Base-by-base conservation (phyloP, 2,888 invertebrate species). In the Euclidia mi region DNA sequence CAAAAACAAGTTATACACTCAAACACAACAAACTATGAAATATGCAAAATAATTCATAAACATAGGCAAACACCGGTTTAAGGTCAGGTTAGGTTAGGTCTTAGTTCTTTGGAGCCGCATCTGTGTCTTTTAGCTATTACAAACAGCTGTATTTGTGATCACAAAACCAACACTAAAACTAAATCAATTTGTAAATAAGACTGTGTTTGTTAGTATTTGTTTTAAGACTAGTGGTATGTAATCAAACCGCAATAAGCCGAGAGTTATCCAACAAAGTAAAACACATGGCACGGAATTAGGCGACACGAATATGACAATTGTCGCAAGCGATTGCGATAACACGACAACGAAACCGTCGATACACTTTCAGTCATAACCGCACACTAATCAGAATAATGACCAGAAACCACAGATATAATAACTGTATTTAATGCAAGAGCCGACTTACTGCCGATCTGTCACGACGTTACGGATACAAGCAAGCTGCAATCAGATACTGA, bases 351-450 rank as follows among this genome's bases (percentile, higher is more conserved):
- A 56, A 64, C 35, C 35, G 50, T 51, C 15, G 69, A 60, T 75
- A 71, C 43, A 57, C 55, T 59, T 61, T 56, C 57, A 63, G 72
- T n/a, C 20, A 71, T 75, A 72, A 75, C 58, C 56, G 45, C 62
- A 63, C 41, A 51, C 47, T 74, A 61, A 71, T 71, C 73, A 50
- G 34, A 56, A 67, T 71, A 75, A 71, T 62, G 51, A 65, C 52
- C 45, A 53, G 56, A 58, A 58, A 63, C 56, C 37, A 52, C 51
- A 11, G 31, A 12, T 40, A 14, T 67, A 58, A 67, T 61, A 0
- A 43, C 29, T 14, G 42, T 49, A 66, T 51, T 66, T 53, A 57
- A 52, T 57, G 55, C 18, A 38, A 20, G 2, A 18, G n/a, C 2
- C 11, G 6, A 35, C 15, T 10, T 12, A 35, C 35, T 32, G 32